Base-by-base conservation (phyloP, 2,113 vertebrate genomes). In the Myrmecophaga tridactyla region DNA sequence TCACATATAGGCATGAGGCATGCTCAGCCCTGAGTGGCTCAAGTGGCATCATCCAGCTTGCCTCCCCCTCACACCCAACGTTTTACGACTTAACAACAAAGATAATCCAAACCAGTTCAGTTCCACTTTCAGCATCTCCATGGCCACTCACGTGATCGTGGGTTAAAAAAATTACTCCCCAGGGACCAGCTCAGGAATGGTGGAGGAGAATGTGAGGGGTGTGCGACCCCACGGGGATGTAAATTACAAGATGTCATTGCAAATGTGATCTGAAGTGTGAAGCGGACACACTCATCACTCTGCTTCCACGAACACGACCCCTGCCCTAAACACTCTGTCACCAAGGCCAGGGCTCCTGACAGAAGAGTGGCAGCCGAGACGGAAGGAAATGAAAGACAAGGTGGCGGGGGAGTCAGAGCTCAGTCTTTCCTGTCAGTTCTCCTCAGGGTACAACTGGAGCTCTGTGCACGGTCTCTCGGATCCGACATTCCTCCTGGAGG, bases 321-420 rank as follows among this genome's bases (percentile, higher is more conserved):
- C 48, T 21, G 43, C 80, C 29, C 90, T 63, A 62, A 60, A 8
- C 70, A 60, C 63, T 53, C 31, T 73, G 86, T 96, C 95, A 94
- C 36, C 21, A 43, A 51, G 27, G 39, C 36, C 62, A n/a, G 82
- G 43, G 29, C 62, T 82, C 29, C 36, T 67, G 91, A 87, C 75
- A 87, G 83, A 90, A 94, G 86, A 96, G 58, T 92, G 96, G 80
- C 95, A 96, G 81, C 76, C 5, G 0, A 86, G 82, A 92, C 65
- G 1, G 65, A 82, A 90, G 56, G 39, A 78, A 58, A 73, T 60
- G 81, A 96, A 91, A 91, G 94, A 51, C 53, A 29, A 39, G 62
- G 46, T 11, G 25, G 18, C n/a, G 39, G 31, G 15, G 46, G 20
- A 2, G 0, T 23, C 7, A 17, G 46, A 76, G 27, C 21, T 78